Percentiles rank a stretch among this genome's conserved stretches.
phyloP scores from a whole-genome alignment of 2,888 invertebrate genomes.

The Drosophila longiperda region DNA sequence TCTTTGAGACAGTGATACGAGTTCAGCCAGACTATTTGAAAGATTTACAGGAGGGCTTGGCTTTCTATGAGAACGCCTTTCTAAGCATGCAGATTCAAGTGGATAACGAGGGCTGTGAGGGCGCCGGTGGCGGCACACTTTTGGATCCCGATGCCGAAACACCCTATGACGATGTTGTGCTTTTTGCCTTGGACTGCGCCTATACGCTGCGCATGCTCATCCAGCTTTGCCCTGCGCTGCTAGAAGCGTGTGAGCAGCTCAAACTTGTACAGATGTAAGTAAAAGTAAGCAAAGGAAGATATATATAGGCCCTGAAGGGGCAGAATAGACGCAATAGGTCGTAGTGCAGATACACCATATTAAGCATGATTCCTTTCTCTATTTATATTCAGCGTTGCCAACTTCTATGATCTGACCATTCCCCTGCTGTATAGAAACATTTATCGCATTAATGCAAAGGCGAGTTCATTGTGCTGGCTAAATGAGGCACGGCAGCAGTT shows the following conservation, averaged over 20 bases:
- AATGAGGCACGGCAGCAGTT: slow-evolving; percentile 85
- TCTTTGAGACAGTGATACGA: slow-evolving; percentile 88
- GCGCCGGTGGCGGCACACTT: slow-evolving; percentile 74
- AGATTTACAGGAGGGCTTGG: slow-evolving; percentile 87
- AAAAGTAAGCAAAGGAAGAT: too few relatives aligned
- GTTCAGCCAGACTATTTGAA: slow-evolving; percentile 86
- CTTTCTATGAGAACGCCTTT: slow-evolving; percentile 86
- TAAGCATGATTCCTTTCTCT: not conserved
- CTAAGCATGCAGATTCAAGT: slow-evolving; percentile 81
- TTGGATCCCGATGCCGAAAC: slow-evolving; percentile 74
- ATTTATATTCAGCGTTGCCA: slow-evolving; percentile 87
- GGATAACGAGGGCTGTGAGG: slow-evolving; percentile 83
- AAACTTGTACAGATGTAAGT: slow-evolving; percentile 87
- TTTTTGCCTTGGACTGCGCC: slow-evolving; percentile 89
- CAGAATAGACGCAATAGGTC: too few relatives aligned
- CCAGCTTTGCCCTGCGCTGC: slow-evolving; percentile 87
- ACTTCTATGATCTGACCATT: slow-evolving; percentile 91
- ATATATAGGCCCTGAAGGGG: too few relatives aligned
- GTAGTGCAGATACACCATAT: too few relatives aligned
- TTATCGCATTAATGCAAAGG: slow-evolving; percentile 81
- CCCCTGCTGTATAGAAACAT: slow-evolving; percentile 89
- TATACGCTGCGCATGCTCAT: slow-evolving; percentile 89
- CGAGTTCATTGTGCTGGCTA: slow-evolving; percentile 80
- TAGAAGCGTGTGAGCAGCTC: slow-evolving; percentile 87
- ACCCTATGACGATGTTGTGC: slow-evolving; percentile 88